Evolutionary conservation across 2,797 vertebrate species (phyloP), one percentile per base, ranked within the genome.

Genomic region (Poecilia picta): DNA sequence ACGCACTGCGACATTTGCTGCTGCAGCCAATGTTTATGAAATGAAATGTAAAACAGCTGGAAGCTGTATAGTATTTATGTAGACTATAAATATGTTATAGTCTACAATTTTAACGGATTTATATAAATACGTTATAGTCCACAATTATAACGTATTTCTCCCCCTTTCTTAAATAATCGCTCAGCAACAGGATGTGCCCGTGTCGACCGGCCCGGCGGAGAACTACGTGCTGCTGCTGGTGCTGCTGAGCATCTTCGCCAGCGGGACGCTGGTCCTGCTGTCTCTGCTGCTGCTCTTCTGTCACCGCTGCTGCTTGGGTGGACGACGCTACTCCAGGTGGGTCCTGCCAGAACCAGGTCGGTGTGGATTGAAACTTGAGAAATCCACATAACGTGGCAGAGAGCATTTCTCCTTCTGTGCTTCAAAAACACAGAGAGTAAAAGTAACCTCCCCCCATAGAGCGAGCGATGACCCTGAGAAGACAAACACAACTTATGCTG

Each of bases 381-480:
- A 71, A 72, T 16, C 28, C 43, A 80, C 46, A 80, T 82, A 62
- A 72, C 31, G 45, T 77, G 74, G 79, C 2, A 1, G 70, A 62
- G 53, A 62, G 53, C 23, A 20, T 72, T 83, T 68, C 72, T 49
- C 68, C 64, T 68, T 76, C 31, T 51, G 28, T 77, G 43, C 81
- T 53, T 23, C 3, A 53, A 43, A 39, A 72, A 36, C 73, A 43
- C 55, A 59, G 16, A 66, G 25, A 70, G 33, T 75, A 46, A 85
- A 76, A 80, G 53, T 76, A 0, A 3, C 76, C 62, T 77, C 31
- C 20, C 72, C 41, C 78, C 87, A 57, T 83, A 99, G 98, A 93
- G 97, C 97, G 81, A 97, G 96, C 2, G 98, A 99, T 94, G 98
- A 99, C 84, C 96, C 96, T 0, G 98, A 99, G 93, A 99, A 99